A percentile compares a stretch with the other conserved stretches of the same genome.
These are phyloP conservation scores for Alosa sapidissima DNA, from an alignment of 2,797 vertebrate species.

Conservation along the genomic window DNA sequence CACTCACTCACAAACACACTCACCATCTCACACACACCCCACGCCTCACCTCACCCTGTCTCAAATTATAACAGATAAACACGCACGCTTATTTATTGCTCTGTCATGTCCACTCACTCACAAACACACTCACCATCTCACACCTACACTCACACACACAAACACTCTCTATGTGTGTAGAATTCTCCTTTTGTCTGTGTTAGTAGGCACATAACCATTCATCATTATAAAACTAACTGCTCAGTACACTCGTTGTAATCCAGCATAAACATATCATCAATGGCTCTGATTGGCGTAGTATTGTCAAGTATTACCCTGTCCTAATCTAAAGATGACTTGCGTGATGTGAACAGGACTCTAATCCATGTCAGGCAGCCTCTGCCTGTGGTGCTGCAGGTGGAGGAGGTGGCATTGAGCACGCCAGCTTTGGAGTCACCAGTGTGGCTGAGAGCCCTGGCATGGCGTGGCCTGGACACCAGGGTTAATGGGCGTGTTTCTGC, in stretches of 20 bases:
- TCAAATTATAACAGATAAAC: too few relatives aligned
- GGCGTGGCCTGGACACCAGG: not conserved
- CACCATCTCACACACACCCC: not conserved
- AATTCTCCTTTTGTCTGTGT: not conserved
- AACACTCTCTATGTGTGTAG: not conserved
- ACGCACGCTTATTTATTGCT: too few relatives aligned
- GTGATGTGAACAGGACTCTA: not conserved
- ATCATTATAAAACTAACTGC: not conserved
- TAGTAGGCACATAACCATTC: not conserved
- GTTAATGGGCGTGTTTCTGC: not conserved
- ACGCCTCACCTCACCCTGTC: too few relatives aligned
- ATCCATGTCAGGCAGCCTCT: not conserved
- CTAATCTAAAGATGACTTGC: not conserved
- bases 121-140: not conserved
- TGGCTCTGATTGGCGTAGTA: not conserved
- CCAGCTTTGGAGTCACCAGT: not conserved
- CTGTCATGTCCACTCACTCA: not conserved
- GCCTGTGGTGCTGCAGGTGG: not conserved
- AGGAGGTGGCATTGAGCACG: not conserved
- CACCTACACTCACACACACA: not conserved
- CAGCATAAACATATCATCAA: not conserved
- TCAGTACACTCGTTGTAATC: not conserved
- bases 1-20: not conserved
- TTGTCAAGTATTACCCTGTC: not conserved
- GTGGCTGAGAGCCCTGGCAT: not conserved